phyloP scores from a whole-genome alignment of 2,113 vertebrate species.

The Columbina picui region DNA sequence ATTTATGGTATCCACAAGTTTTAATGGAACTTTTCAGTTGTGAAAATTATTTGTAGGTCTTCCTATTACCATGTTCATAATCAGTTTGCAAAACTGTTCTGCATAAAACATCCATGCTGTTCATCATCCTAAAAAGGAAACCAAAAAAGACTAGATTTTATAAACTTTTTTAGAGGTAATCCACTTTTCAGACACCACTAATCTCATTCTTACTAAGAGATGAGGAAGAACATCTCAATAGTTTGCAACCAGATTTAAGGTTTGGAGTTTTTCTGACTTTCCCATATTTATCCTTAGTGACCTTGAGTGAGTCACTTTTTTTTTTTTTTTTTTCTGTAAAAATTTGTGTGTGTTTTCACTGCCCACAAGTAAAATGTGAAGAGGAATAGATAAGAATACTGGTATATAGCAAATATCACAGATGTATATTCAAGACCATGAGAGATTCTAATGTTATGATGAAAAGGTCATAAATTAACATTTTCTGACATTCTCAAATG shows the following conservation, averaged over 20 bases:
- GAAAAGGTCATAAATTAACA: not conserved
- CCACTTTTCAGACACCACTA: not conserved
- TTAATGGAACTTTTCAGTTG: not conserved
- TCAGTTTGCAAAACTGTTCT: not conserved
- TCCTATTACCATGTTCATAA: not conserved
- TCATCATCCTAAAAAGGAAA: not conserved
- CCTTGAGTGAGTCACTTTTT: not conserved
- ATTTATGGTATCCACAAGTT: not conserved
- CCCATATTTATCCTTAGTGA: not conserved
- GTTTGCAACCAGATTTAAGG: not conserved
- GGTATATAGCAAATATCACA: not conserved
- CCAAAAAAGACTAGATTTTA: not conserved
- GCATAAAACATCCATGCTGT: not conserved
- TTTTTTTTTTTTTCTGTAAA: not conserved
- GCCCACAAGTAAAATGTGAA: not conserved
- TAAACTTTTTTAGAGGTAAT: not conserved
- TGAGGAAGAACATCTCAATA: not conserved
- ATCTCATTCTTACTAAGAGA: not conserved
- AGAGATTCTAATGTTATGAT: not conserved
- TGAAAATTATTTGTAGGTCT: not conserved
- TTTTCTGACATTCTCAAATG: not conserved
- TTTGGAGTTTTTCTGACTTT: not conserved
- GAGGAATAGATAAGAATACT: not conserved
- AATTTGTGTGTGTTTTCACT: not conserved
- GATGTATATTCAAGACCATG: not conserved